Evolutionary conservation across 2,113 vertebrate species (phyloP).

Genomic region (Plecotus auritus): DNA sequence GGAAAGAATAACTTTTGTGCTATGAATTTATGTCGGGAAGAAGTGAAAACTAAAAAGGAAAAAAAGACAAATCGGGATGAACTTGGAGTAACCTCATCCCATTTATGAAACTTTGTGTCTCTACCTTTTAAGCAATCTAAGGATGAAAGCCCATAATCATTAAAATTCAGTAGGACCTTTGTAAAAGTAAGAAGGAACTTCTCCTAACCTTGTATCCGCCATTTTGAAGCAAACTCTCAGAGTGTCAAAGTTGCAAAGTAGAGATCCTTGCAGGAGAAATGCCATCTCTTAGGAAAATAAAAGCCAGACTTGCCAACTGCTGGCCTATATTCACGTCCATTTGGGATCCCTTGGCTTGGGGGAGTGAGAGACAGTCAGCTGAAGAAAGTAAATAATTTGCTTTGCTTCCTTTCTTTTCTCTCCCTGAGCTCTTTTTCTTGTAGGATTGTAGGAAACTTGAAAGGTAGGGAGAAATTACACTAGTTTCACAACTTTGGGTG

Average conservation of each 20-base stretch:
- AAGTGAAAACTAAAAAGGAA: not conserved
- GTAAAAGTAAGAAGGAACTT: not conserved
- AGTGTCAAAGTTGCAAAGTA: constrained; percentile 55
- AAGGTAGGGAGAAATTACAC: constrained; percentile 20
- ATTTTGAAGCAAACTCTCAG: constrained; percentile 57
- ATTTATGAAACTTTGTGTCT: constrained; percentile 7
- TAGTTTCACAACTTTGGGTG: constrained; percentile 36
- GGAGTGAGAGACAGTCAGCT: not conserved
- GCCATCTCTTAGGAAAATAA: constrained; percentile 14
- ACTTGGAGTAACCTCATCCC: not conserved
- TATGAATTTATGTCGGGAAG: constrained; percentile 10
- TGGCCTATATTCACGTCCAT: not conserved
- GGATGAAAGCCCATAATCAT: not conserved
- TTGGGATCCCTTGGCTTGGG: not conserved
- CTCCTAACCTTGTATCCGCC: constrained; percentile 20
- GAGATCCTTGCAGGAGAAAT: constrained; percentile 18
- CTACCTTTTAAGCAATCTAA: not conserved
- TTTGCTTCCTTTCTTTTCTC: not conserved
- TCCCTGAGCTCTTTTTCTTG: not conserved
- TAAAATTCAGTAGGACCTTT: not conserved
- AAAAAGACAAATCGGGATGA: not conserved
- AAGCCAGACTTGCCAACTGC: not conserved
- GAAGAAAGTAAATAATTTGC: constrained; percentile 48
- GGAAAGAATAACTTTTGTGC: not conserved
- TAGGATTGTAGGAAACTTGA: not conserved